phyloP scores from a whole-genome alignment of 2,113 vertebrate genomes.

The Leptobrachium leishanense region DNA sequence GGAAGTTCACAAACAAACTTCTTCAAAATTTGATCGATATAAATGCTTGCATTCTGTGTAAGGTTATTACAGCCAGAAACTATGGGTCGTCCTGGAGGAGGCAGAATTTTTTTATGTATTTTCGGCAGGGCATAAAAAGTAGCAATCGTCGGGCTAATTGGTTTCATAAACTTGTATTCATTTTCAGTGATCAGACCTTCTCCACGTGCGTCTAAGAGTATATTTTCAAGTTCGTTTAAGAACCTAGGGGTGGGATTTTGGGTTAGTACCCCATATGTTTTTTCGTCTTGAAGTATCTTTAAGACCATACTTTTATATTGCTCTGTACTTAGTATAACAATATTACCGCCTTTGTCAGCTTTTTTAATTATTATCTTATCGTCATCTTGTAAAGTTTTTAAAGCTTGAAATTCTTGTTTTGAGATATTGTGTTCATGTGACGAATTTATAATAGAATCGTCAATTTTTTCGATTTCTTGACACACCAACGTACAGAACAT shows the following conservation, averaged over 20 bases:
- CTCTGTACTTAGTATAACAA: too few relatives aligned
- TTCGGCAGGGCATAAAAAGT: not conserved
- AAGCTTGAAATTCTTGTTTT: too few relatives aligned
- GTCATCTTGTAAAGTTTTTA: too few relatives aligned
- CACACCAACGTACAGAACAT: too few relatives aligned
- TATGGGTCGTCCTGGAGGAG: not conserved
- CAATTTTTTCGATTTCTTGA: too few relatives aligned
- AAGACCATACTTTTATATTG: too few relatives aligned
- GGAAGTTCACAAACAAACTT: too few relatives aligned
- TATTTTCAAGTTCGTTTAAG: not conserved
- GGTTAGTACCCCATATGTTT: not conserved
- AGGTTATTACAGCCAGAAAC: not conserved
- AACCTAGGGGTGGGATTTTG: not conserved
- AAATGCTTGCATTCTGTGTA: not conserved
- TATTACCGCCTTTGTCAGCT: too few relatives aligned
- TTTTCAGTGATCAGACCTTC: not conserved
- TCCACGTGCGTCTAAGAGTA: not conserved
- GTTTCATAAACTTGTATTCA: not conserved
- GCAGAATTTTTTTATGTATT: not conserved
- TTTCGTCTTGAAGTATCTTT: too few relatives aligned
- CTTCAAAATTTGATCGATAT: not conserved
- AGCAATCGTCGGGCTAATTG: not conserved
- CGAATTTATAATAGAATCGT: too few relatives aligned
- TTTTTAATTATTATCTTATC: too few relatives aligned
- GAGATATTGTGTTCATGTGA: too few relatives aligned